Base-by-base conservation (phyloP, 2,888 invertebrate species). In the Lepidochrysops patricia region DNA sequence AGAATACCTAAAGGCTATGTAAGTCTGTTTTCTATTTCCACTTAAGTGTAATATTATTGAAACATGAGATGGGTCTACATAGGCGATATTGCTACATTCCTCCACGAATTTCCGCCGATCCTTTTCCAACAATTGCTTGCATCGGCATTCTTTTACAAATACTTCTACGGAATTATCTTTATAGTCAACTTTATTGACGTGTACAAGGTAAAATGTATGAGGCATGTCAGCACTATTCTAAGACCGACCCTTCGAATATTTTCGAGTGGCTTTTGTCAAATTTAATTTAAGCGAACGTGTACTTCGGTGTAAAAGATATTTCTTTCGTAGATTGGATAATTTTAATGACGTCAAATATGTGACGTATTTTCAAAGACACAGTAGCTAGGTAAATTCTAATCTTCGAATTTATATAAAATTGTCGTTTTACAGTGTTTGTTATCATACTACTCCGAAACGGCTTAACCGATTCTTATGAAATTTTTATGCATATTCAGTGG, bases 121-220 rank as follows among this genome's bases (percentile, higher is more conserved):
- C 26, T 29, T 29, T 29, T 54, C 29, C 13, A 54, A 54, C 54
- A 23, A 54, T 54, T 54, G 29, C 54, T 4, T 19, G 19, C 54
- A 54, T 54, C 54, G 19, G 19, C 54, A 54, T 54, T 54, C 54
- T 29, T 54, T 54, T 32, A 32, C 54, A 19, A 54, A 54, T 54
- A 32, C 54, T 54, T 43, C 29, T 32, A 32, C 19, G 15, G 27
- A 54, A 43, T 54, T 32, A 29, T 52, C 29, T 54, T 54, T 15
- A 29, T 54, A 54, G 15, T 32, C 29, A n/a, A 54, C 29, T 54
- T 54, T 54, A 54, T 54, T 54, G 54, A 32, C 54, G 23, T 29
- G 19, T 54, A 54, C 54, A 54, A 54, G 54, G 54, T 32, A 29
- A 54, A 54, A 54, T 54, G 54, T 52, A 7, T 52, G 13, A 27